Conservation (phyloP, 2,113 vertebrate species). For the Dicaeum eximium region DNA sequence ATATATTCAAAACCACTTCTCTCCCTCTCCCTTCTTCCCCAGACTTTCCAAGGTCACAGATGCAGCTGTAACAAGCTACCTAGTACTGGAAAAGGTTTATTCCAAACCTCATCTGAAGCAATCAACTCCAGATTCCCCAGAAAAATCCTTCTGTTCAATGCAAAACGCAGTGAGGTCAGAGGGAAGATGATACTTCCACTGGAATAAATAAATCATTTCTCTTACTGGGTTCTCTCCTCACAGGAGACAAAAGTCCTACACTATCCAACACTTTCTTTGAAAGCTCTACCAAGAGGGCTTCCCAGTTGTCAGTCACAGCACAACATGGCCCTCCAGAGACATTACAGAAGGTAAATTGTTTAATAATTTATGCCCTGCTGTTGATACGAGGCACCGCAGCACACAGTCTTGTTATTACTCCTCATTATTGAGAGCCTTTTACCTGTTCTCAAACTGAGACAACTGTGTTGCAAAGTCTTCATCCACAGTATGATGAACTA, state of each 20-base stretch:
- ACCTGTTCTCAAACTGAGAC: constrained; percentile 28
- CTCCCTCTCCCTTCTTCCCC: neutral
- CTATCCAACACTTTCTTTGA: constrained; percentile 2
- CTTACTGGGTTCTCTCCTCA: constrained; percentile 4
- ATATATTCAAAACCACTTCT: neutral
- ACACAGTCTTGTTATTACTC: constrained; percentile 52
- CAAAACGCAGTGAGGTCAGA: constrained; percentile 12
- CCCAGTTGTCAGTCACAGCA: constrained; percentile 51
- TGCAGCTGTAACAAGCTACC: neutral
- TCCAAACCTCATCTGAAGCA: neutral
- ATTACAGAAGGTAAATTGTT: constrained; percentile 48
- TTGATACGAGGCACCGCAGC: constrained; percentile 24
- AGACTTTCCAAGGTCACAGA: neutral
- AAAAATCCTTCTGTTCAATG: neutral
- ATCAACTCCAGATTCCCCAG: neutral
- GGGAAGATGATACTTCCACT: neutral
- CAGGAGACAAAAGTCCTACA: neutral
- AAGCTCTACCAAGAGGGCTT: constrained; percentile 33
- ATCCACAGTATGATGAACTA: neutral
- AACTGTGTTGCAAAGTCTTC: neutral
- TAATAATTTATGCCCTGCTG: constrained; percentile 70
- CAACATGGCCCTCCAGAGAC: constrained; percentile 40
- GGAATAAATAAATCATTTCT: constrained; percentile 20
- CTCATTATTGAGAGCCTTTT: constrained; percentile 52
- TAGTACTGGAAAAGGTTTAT: neutral